Evolutionary conservation across 23 tunicate species (phyloP).

Genomic region (Botrylloides violaceus): DNA sequence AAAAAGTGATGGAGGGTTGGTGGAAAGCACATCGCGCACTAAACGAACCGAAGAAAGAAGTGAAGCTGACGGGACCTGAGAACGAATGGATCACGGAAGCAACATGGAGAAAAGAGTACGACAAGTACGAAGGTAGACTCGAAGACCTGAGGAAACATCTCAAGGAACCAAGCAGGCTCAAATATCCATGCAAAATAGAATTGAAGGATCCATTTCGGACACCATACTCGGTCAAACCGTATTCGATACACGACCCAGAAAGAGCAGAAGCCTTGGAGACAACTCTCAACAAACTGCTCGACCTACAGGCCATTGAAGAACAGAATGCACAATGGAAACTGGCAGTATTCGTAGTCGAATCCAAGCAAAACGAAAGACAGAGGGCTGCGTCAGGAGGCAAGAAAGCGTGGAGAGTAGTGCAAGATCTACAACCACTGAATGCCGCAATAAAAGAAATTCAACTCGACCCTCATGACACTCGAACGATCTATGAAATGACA

Average conservation of each 20-base stretch:
- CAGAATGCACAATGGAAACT: neutral
- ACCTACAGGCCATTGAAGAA: conserved; percentile 15
- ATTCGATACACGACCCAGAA: neutral
- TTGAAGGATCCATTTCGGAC: neutral
- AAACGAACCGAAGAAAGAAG: neutral
- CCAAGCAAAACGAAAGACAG: conserved; percentile 18
- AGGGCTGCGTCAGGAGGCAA: neutral
- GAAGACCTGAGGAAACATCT: conserved; percentile 14
- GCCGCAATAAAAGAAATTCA: conserved; percentile 3
- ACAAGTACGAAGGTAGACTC: neutral
- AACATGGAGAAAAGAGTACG: conserved; percentile 1
- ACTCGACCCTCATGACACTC: neutral
- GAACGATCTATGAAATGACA: neutral
- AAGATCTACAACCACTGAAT: neutral
- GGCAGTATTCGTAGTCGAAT: conserved; percentile 17
- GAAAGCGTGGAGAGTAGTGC: neutral
- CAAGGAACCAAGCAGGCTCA: neutral
- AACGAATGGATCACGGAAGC: neutral
- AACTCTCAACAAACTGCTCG: conserved; percentile 2
- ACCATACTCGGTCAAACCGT: neutral
- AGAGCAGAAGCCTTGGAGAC: conserved; percentile 10
- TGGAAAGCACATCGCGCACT: no score
- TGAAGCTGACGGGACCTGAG: neutral
- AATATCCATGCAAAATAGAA: conserved; percentile 12
- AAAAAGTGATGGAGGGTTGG: no score